These are phyloP conservation scores for Folsomia manolachei DNA, from an alignment of 2,888 invertebrate species.

Conservation along the genomic window DNA sequence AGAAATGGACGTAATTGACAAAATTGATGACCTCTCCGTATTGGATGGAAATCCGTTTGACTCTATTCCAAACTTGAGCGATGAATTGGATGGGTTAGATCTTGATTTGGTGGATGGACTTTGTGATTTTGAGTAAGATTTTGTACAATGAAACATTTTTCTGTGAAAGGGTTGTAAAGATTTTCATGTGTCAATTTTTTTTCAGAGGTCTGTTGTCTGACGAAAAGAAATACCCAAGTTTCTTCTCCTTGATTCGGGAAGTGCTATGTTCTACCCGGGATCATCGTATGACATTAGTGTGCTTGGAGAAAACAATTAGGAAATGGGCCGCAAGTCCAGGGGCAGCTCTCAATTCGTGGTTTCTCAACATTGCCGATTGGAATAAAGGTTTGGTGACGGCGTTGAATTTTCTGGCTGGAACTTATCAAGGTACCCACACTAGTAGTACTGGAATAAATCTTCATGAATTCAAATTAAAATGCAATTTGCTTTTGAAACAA, in stretches of 20 bases:
- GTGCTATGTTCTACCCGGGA: slow-evolving; percentile 81
- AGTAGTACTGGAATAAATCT: too few species aligned
- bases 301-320: slow-evolving; percentile 71
- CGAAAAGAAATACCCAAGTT: slow-evolving; percentile 73
- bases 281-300: slow-evolving; percentile 73
- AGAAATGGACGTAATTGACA: slow-evolving; percentile 55
- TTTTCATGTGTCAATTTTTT: slow-evolving; percentile 25
- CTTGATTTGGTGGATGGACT: slow-evolving; percentile 51
- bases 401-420: slow-evolving; percentile 78
- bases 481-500: slow-evolving; percentile 4
- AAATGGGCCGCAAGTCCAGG: slow-evolving; percentile 77
- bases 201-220: slow-evolving; percentile 58
- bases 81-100: slow-evolving; percentile 55
- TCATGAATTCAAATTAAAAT: not conserved
- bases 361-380: slow-evolving; percentile 67
- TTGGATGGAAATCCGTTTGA: slow-evolving; percentile 47
- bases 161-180: too few species aligned
- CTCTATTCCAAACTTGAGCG: slow-evolving; percentile 52
- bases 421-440: slow-evolving; percentile 64
- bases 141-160: not conserved
- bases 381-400: slow-evolving; percentile 72
- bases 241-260: slow-evolving; percentile 82
- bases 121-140: slow-evolving; percentile 47
- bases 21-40: slow-evolving; percentile 43
- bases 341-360: slow-evolving; percentile 79